Evolutionary conservation across 2,888 invertebrate genomes (phyloP).

Genomic region (Linnaemya tessellans): DNA sequence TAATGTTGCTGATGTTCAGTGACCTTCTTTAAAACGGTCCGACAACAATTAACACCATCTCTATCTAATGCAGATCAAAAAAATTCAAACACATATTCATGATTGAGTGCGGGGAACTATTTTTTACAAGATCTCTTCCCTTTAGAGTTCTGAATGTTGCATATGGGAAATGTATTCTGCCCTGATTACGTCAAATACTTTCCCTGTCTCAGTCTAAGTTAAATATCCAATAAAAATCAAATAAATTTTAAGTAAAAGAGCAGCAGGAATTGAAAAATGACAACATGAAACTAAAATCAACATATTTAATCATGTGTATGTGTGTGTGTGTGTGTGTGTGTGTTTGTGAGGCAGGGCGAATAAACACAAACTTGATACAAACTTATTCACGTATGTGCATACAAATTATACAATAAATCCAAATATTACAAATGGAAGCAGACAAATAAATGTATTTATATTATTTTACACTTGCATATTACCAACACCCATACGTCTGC

Average conservation of each 20-base stretch:
- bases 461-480: constrained; percentile 28
- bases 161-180: too few relatives aligned
- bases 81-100: too few relatives aligned
- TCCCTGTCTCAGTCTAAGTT: background rate
- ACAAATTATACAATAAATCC: constrained; percentile 42
- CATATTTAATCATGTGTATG: constrained; percentile 46
- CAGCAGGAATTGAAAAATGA: constrained; percentile 56
- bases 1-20: too few relatives aligned
- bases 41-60: too few relatives aligned
- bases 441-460: constrained; percentile 67
- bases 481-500: background rate
- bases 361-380: constrained; percentile 22
- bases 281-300: constrained; percentile 58
- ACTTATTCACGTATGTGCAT: background rate
- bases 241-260: constrained; percentile 55
- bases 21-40: too few relatives aligned
- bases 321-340: too few relatives aligned
- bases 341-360: background rate
- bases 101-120: too few relatives aligned
- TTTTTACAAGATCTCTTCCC: too few relatives aligned
- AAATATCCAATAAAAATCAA: constrained; percentile 58
- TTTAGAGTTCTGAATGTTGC: too few relatives aligned
- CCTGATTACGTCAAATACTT: background rate
- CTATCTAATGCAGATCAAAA: background rate
- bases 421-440: constrained; percentile 62